Base-by-base conservation (phyloP, 2,888 invertebrate genomes). In the Gryllus longicercus region DNA sequence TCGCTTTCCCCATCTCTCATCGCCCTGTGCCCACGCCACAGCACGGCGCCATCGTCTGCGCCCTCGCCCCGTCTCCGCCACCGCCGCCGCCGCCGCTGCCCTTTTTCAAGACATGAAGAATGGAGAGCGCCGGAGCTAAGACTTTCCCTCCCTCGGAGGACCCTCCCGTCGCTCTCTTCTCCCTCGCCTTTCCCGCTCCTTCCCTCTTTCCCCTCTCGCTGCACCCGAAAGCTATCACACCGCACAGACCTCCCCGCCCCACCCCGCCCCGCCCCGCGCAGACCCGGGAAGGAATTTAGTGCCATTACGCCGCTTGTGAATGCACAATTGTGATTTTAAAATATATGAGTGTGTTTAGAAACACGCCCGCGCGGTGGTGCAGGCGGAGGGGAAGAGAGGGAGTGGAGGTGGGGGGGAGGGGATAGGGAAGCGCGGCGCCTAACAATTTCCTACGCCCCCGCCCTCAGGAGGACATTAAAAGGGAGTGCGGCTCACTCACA, bases 341-440 rank as follows among this genome's bases (percentile, higher is more conserved):
- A 63, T 63, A 63, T 63, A 63, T 63, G 63, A 63, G 63, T 63
- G 63, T 63, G 63, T 63, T 63, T 63, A 63, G 63, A 63, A 63
- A 63, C 63, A 63, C n/a, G 63, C 63, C n/a, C 63, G 14, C 16
- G 63, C 4, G 63, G 63, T 4, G 63, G 63, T 11, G 63, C 11
- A 4, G 63, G n/a, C 14, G 63, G n/a, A 10, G 63, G 0, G n/a
- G 0, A 10, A 63, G 12, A 8, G n/a, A 10, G 63, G 10, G 8
- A 10, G 51, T 2, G 18, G 51, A 51, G 18, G 51, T 2, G 3
- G 51, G 18, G 3, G 51, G 18, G 25, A 0, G 38, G n/a, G 63
- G n/a, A 63, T 18, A 63, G 63, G 63, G 63, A 63, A 63, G 63
- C 16, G 63, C 63, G n/a, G 63, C 14, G 16, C 16, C 63, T 63